Evolutionary conservation across 2,888 invertebrate genomes (phyloP), one percentile per base, ranked within the genome.

Genomic region (Onthophagus sagittarius): DNA sequence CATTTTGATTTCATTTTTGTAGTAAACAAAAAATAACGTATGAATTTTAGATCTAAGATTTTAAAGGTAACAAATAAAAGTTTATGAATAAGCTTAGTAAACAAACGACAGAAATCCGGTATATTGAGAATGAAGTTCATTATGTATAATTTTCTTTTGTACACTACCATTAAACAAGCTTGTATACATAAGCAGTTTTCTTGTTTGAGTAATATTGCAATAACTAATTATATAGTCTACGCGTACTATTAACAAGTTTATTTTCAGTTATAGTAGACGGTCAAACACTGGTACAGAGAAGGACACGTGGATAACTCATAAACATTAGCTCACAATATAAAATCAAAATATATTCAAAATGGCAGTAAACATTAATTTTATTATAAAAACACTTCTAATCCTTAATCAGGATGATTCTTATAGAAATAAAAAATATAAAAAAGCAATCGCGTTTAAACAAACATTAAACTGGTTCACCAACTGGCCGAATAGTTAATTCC

Each of bases 401-500:
- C 23, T 23, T n/a, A n/a, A n/a, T n/a, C n/a, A n/a, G 23, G 3
- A 23, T 23, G 3, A 3, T 23, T 23, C 1, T 23, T 23, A 23
- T 23, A 23, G 3, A 2, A 23, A 23, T 23, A 23, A 23, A 23
- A 23, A 23, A 23, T 23, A 2, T 23, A 23, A 23, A 23, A n/a
- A n/a, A n/a, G n/a, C 23, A 23, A 2, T 23, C 3, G 1, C 3
- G 23, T 23, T 23, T 53, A 53, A 9, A 67, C n/a, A 67, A 67
- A 31, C 13, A 0, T 73, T 15, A 74, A 15, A 73, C 72, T 15
- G 72, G 67, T 69, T 74, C 74, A 15, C 74, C 74, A n/a, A 74
- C 72, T 2, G 74, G 74, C 11, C 74, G 67, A 32, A 74, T 73
- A 5, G 74, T 74, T n/a, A 74, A 65, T 67, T 74, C 74, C 7